Percentiles rank a stretch among this genome's conserved stretches.
Evolutionary conservation across 30 jellyfish, hydroid and myxozoan genomes (phyloP).

Genomic region (Turritopsis rubra): DNA sequence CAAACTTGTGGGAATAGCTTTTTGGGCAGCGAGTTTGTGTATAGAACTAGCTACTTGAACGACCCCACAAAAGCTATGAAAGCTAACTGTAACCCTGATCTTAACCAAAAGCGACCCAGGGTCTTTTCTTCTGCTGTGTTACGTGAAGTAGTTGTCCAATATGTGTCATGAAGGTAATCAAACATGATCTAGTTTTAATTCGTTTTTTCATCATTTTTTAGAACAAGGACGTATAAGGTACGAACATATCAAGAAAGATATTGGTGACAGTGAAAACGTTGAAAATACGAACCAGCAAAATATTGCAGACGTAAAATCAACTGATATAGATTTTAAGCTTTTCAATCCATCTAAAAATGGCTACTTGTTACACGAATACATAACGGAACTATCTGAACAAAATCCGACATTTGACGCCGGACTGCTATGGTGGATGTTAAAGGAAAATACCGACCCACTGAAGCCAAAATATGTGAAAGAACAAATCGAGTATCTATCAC

Average conservation of each 20-base stretch:
- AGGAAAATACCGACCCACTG: neutral
- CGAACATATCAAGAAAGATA: neutral
- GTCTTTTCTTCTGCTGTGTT: too few relatives aligned
- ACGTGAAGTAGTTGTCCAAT: too few relatives aligned
- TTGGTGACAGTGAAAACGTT: neutral
- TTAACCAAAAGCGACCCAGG: too few relatives aligned
- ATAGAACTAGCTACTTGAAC: too few relatives aligned
- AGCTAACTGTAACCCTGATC: too few relatives aligned
- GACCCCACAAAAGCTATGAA: too few relatives aligned
- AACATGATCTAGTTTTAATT: too few relatives aligned
- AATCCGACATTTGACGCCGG: neutral
- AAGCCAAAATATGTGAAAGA: neutral
- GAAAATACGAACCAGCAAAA: neutral
- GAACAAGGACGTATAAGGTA: too few relatives aligned
- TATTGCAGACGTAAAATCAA: neutral
- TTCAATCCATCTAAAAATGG: conserved; percentile 5
- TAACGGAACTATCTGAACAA: neutral
- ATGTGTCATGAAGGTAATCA: too few relatives aligned
- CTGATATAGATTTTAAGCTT: neutral
- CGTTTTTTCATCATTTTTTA: too few relatives aligned
- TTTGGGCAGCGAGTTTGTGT: too few relatives aligned
- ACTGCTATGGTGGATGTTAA: neutral
- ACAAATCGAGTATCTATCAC: neutral
- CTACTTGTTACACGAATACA: neutral
- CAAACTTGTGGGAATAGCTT: too few relatives aligned